phyloP scores from a whole-genome alignment of 1,140 invertebrate genomes.

The Monochamus saltuarius region DNA sequence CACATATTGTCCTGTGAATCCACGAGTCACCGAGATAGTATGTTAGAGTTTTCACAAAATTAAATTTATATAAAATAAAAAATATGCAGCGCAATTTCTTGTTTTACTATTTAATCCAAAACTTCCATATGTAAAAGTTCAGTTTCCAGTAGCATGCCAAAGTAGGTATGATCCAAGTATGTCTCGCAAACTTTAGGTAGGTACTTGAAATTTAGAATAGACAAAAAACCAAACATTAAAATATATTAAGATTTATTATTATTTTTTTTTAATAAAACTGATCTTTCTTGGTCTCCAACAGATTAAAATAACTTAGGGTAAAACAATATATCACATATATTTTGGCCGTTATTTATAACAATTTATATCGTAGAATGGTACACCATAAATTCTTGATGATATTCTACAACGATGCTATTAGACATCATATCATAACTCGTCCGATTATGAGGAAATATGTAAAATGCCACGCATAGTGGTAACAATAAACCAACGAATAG shows the following conservation, averaged over 20 bases:
- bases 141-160: too few relatives aligned
- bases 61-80: slow-evolving; percentile 11
- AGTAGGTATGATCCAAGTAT: too few relatives aligned
- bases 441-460: slow-evolving; percentile 29
- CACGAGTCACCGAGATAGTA: slow-evolving; percentile 4
- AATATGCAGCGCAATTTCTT: too few relatives aligned
- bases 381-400: slow-evolving; percentile 21
- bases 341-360: slow-evolving; percentile 8
- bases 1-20: background rate
- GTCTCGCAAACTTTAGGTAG: too few relatives aligned
- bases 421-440: slow-evolving; percentile 32
- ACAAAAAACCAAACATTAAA: too few relatives aligned
- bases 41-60: slow-evolving; percentile 4
- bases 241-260: too few relatives aligned
- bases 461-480: slow-evolving; percentile 27
- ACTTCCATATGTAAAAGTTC: too few relatives aligned
- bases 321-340: slow-evolving; percentile 16
- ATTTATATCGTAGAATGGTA: slow-evolving; percentile 9
- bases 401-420: slow-evolving; percentile 30
- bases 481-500: slow-evolving; percentile 27
- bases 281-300: too few relatives aligned
- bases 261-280: too few relatives aligned
- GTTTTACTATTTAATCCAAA: too few relatives aligned
- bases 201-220: too few relatives aligned
- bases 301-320: background rate